Conservation (phyloP, 2,797 vertebrate species). For the Rhodeus uyekii region DNA sequence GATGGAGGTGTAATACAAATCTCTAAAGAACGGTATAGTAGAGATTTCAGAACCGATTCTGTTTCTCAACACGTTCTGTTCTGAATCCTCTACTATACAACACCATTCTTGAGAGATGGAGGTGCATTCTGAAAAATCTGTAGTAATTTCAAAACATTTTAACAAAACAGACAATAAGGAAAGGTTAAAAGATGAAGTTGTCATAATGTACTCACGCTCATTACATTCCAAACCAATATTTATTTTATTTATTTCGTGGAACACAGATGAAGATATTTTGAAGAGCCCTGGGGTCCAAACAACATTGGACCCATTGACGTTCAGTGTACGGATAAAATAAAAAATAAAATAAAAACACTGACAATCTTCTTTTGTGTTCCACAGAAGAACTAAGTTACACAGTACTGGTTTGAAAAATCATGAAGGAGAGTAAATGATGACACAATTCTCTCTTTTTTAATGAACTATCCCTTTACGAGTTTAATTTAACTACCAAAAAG, state of each 20-base stretch:
- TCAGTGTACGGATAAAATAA: neutral
- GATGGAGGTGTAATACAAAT: neutral
- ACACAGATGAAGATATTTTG: neutral
- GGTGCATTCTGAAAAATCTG: neutral
- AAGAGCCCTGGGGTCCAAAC: neutral
- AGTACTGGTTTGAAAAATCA: neutral
- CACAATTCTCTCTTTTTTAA: neutral
- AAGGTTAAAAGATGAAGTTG: neutral
- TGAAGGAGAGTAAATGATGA: neutral
- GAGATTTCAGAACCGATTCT: too few relatives aligned
- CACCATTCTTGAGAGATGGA: neutral
- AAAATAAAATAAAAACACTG: too few relatives aligned
- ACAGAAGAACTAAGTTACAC: neutral
- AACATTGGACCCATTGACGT: neutral
- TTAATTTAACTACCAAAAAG: slow-evolving; percentile 2
- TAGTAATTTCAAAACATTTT: neutral
- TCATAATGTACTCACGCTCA: neutral
- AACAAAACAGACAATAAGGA: neutral
- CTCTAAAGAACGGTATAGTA: neutral
- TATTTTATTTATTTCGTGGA: neutral
- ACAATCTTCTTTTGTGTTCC: neutral
- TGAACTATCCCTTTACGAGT: neutral
- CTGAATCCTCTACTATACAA: neutral
- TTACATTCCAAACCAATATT: neutral
- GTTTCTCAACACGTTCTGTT: neutral